These are phyloP conservation scores for Zophobas morio DNA, from an alignment of 1,140 invertebrate species.

Conservation along the genomic window DNA sequence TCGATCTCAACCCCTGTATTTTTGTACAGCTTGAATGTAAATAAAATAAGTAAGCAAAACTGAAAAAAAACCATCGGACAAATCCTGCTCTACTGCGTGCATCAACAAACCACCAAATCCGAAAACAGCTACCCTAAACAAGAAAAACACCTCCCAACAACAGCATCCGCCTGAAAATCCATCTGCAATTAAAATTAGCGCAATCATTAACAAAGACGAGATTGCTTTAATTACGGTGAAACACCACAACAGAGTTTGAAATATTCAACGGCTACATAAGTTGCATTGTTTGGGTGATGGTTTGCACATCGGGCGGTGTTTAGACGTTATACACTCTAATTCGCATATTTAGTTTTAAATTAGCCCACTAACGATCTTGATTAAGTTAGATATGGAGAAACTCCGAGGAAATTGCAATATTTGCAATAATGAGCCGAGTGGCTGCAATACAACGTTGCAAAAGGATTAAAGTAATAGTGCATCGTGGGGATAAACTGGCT, in stretches of 20 bases:
- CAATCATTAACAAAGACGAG: constrained; percentile 16
- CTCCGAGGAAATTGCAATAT: constrained; percentile 29
- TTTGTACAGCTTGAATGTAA: too few species aligned
- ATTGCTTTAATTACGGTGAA: constrained; percentile 21
- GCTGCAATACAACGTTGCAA: constrained; percentile 1
- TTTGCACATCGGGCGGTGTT: constrained; percentile 14
- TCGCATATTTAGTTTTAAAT: constrained; percentile 18
- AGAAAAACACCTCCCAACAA: constrained; percentile 2
- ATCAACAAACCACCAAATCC: neutral
- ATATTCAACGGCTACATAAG: neutral
- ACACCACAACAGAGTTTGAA: constrained; percentile 20
- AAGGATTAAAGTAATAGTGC: constrained; percentile 28
- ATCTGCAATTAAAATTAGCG: constrained; percentile 35
- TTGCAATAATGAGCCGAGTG: constrained; percentile 26
- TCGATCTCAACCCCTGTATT: too few species aligned
- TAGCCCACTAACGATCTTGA: constrained; percentile 31
- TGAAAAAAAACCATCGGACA: too few species aligned
- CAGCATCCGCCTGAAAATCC: constrained; percentile 21
- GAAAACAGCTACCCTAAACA: neutral
- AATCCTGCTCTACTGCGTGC: neutral
- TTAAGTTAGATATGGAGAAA: constrained; percentile 33
- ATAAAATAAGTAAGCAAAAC: too few species aligned
- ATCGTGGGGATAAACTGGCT: neutral
- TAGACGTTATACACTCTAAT: constrained; percentile 21
- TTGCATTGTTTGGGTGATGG: constrained; percentile 15